A percentile compares a stretch with the other conserved stretches of the same genome.
These are phyloP conservation scores for Macaria notata DNA, from an alignment of 2,888 invertebrate species.

Conservation along the genomic window DNA sequence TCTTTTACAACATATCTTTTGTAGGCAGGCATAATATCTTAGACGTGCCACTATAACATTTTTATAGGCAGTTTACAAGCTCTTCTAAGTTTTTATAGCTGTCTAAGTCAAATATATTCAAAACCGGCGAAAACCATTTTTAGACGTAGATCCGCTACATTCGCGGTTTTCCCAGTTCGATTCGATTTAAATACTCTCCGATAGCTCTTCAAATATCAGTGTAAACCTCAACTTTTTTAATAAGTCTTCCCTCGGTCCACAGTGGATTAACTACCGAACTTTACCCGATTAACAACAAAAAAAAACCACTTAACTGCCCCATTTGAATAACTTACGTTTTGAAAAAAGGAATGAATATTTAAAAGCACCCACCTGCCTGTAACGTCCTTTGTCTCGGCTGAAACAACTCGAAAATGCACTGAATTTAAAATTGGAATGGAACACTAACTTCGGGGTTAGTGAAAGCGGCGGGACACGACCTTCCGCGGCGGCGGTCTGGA, in stretches of 20 bases:
- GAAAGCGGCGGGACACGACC: slow-evolving; percentile 36
- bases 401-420: slow-evolving; percentile 44
- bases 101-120: too few relatives aligned
- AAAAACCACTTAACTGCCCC: slow-evolving; percentile 35
- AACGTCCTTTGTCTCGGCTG: slow-evolving; percentile 34
- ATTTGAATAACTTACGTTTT: slow-evolving; percentile 46
- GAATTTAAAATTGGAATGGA: slow-evolving; percentile 43
- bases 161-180: slow-evolving; percentile 4
- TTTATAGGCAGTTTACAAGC: too few relatives aligned
- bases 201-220: slow-evolving; percentile 55
- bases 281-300: slow-evolving; percentile 52
- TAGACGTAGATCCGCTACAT: slow-evolving; percentile 1
- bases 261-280: slow-evolving; percentile 61
- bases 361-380: slow-evolving; percentile 45
- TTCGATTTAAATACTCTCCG: slow-evolving; percentile 42
- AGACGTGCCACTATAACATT: too few relatives aligned
- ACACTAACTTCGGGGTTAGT: slow-evolving; percentile 30
- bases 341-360: slow-evolving; percentile 45
- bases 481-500: slow-evolving; percentile 37
- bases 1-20: too few relatives aligned
- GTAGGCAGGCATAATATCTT: too few relatives aligned
- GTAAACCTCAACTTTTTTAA: slow-evolving; percentile 68
- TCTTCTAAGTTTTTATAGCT: too few relatives aligned
- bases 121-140: too few relatives aligned
- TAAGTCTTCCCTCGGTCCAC: slow-evolving; percentile 50